Evolutionary conservation across 2,888 invertebrate genomes (phyloP), one percentile per base, ranked within the genome.

Genomic region (Elgonia sp.): DNA sequence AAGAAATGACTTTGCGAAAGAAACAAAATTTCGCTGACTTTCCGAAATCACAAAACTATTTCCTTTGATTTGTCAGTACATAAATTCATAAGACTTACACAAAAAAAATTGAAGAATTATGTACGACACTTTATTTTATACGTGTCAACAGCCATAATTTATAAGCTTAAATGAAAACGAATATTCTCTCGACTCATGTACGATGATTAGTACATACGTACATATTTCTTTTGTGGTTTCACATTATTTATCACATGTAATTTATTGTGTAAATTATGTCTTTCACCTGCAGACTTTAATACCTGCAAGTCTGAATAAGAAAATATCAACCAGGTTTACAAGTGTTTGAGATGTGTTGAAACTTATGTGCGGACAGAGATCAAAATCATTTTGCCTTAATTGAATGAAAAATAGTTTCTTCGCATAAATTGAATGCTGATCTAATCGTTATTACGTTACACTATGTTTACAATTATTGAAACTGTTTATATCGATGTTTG

Each of bases 251-350:
- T 85, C 69, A 53, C 62, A 75, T 46, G 76, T 55, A 62, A 69
- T 72, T 82, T 77, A 65, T 79, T 65, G 57, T 77, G 79, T 83
- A 77, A 82, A 80, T 80, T 80, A 87, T 63, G 55, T 84, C 75
- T 87, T 67, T 79, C 83, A 83, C 84, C 84, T 84, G 80, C 29
- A 20, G 67, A 77, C 72, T 69, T 75, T 70, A 76, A 73, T 60
- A 62, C 62, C 50, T 46, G 50, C 29, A 37, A 53, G 20, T 42
- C 82, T 75, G 55, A 80, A 12, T 81, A 72, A 82, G 46, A 70
- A 82, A 86, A 73, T 77, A 82, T 82, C 82, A 55, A 42, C 62
- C 60, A 73, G 39, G 60, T 73, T 87, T 79, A 77, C 83, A 73
- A 83, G 39, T 79, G 73, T 76, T 82, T 50, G 55, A 67, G 18